Evolutionary conservation across 2,888 invertebrate species (phyloP), one percentile per base, ranked within the genome.

Genomic region (Hemaris fuciformis): DNA sequence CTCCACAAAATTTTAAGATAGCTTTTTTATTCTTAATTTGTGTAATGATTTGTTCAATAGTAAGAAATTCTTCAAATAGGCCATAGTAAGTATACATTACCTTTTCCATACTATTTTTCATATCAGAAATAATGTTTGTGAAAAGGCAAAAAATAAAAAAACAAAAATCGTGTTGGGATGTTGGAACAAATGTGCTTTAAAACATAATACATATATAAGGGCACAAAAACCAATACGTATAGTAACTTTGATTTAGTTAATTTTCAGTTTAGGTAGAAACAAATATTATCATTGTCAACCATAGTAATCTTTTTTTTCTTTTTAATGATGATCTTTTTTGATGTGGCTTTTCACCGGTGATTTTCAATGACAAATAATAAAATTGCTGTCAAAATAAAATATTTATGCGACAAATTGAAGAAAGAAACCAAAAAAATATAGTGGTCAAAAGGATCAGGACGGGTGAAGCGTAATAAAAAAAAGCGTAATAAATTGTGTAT

Each of bases 401-500:
- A n/a, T n/a, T n/a, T n/a, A n/a, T n/a, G n/a, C n/a, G n/a, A n/a
- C n/a, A n/a, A n/a, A 23, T 46, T 13, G 13, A n/a, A 48, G 25
- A 25, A 68, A 68, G 66, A 65, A 65, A 60, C 20, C 27, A 18
- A 53, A 53, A 53, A 53, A 53, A 27, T 48, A 42, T 43, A 18
- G 18, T 67, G 69, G 66, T 66, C 45, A 57, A n/a, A 64, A 66
- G 73, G 71, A 53, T 18, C 7, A 41, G 60, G 53, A 53, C 10
- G 48, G 60, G 72, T 70, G 63, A 81, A 83, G 83, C 82, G n/a
- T 38, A 38, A 60, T 38, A 68, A 72, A 67, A n/a, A n/a, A 53
- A 80, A 81, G 78, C 79, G 66, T 70, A 64, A 69, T 73, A 69
- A 65, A 71, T 65, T 64, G 46, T 34, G 46, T 31, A 38, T 60